Evolutionary conservation across 2,888 invertebrate genomes (phyloP), one percentile per base, ranked within the genome.

Genomic region (Drosophila rellima): DNA sequence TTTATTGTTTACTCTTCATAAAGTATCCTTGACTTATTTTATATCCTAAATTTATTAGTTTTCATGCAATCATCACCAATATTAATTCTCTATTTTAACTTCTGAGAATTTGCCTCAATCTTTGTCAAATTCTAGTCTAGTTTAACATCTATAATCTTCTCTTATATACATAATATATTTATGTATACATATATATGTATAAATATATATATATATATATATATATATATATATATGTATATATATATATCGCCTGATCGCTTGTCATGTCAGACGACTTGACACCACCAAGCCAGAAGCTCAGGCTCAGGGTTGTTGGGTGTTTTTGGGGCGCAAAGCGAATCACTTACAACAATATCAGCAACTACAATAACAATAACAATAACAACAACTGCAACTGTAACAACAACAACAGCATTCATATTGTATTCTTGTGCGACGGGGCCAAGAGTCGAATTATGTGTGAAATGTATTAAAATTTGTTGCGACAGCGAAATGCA

Each of bases 381-480:
- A 13, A 15, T 40, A 61, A 29, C 55, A 55, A 33, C 40, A 52
- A 57, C 61, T 47, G 39, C 42, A 63, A 18, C 51, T 37, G 11
- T 23, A 20, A 39, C 29, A 31, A 39, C 60, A 62, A 44, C 63
- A 15, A 20, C 33, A 55, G 29, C 45, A 15, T 47, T 18, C 29
- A 11, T 40, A 44, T 44, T 57, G 45, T 33, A 44, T 40, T 42
- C 51, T 51, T 45, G 44, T 62, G 48, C 39, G 66, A 29, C 65
- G 72, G 76, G 76, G 77, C 72, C 77, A 78, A 67, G 79, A 55
- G 74, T 74, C 59, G 79, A 79, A 76, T 82, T 80, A 78, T 82
- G 82, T 87, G 84, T 83, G 88, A 88, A 87, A 89, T 87, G 78
- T 70, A 80, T 89, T 80, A 70, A 84, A 87, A 87, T 62, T 75